Percentiles rank a stretch among this genome's conserved stretches.
Evolutionary conservation across 2,888 invertebrate species (phyloP).

Genomic region (Idaea straminata): DNA sequence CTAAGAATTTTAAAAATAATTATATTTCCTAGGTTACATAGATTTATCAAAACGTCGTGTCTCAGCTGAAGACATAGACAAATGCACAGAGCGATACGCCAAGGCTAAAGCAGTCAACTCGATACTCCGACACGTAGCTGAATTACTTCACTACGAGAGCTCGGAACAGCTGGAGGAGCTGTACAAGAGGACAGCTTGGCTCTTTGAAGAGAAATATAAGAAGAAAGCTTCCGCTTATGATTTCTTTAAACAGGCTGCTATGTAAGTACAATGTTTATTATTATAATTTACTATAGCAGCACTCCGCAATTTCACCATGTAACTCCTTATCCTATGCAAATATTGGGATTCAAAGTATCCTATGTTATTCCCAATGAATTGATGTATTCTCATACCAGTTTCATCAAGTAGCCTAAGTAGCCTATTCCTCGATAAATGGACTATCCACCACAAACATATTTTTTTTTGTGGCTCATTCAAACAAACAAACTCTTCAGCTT

Average conservation of each 20-base stretch:
- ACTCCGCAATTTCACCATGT: no score
- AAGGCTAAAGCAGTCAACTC: conserved; percentile 99
- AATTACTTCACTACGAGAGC: conserved; percentile 92
- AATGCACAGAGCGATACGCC: conserved; percentile 98
- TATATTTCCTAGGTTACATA: conserved; percentile 89
- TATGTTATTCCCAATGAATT: no score
- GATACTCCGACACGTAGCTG: conserved; percentile 97
- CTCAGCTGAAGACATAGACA: conserved; percentile 97
- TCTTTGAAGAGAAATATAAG: conserved; percentile 98
- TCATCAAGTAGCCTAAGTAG: no score
- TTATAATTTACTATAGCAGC: no score
- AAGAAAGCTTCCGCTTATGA: conserved; percentile 98
- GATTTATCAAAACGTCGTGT: conserved; percentile 99
- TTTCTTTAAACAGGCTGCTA: conserved; percentile 98
- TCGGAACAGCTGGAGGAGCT: conserved; percentile 97
- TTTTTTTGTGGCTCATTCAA: no score
- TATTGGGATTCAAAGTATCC: no score
- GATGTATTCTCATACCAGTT: no score
- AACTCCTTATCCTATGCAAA: no score
- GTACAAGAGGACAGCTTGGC: conserved; percentile 98
- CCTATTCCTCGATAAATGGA: no score
- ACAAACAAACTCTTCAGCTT: no score
- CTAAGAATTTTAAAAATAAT: no score
- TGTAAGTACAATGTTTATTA: conserved; percentile 80
- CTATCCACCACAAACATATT: no score